Conservation (phyloP, 1,140 invertebrate genomes). For the Streblospio benedicti region DNA sequence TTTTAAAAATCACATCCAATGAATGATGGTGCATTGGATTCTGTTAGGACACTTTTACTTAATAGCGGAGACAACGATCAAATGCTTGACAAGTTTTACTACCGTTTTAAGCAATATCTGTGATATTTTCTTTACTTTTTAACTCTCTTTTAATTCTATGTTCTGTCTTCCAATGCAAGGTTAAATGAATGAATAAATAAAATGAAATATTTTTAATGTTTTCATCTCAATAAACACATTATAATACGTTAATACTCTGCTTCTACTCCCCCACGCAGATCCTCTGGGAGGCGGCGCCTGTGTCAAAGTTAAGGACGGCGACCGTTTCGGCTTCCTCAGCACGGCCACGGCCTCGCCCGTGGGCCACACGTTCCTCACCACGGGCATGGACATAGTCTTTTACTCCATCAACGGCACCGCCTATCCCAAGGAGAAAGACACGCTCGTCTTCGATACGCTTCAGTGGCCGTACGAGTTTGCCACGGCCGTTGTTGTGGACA, state of each 20-base stretch:
- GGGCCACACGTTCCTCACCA: background rate
- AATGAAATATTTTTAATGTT: background rate
- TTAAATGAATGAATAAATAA: background rate
- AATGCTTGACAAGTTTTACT: too few relatives aligned
- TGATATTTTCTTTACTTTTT: background rate
- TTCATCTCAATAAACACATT: background rate
- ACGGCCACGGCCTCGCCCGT: background rate
- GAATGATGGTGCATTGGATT: too few relatives aligned
- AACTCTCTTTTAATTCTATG: background rate
- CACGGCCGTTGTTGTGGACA: background rate
- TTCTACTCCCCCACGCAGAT: constrained; percentile 49
- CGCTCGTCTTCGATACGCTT: background rate
- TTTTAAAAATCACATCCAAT: too few relatives aligned
- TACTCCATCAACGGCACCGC: background rate
- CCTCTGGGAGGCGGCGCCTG: background rate
- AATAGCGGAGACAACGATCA: too few relatives aligned
- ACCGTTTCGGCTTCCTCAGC: constrained; percentile 7
- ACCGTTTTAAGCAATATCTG: too few relatives aligned
- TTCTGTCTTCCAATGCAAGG: background rate
- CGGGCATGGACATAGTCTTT: background rate
- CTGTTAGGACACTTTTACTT: too few relatives aligned
- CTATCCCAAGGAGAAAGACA: background rate
- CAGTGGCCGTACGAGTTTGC: background rate
- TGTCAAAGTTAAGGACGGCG: background rate
- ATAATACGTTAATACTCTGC: background rate